Evolutionary conservation across 64 coral and sea anemone genomes (phyloP).

Genomic region (Porites australiensis): DNA sequence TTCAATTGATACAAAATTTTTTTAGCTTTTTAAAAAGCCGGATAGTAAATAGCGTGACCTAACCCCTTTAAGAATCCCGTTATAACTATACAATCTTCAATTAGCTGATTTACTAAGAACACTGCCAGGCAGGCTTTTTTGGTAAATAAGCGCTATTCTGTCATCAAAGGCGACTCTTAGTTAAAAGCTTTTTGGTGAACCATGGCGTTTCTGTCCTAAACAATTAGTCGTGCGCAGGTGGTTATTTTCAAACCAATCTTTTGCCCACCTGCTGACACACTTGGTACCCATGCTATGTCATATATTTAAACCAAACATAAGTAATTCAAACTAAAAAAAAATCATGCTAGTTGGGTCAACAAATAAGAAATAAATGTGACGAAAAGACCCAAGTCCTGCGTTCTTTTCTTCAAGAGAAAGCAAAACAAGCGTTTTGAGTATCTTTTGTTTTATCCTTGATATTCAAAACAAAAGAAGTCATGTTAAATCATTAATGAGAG

Average conservation of each 20-base stretch:
- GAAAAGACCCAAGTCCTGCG: not conserved
- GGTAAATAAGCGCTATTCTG: not conserved
- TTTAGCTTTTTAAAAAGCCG: no score
- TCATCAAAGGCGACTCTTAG: not conserved
- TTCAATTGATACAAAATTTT: no score
- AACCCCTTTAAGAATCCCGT: no score
- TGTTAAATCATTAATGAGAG: constrained; percentile 34
- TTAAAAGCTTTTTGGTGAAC: not conserved
- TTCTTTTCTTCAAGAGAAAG: not conserved
- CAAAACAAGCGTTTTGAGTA: not conserved
- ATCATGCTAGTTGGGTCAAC: not conserved
- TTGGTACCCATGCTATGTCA: not conserved
- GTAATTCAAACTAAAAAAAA: not conserved
- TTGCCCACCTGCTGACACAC: constrained; percentile 13
- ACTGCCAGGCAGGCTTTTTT: no score
- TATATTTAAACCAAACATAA: not conserved
- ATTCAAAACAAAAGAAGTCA: not conserved
- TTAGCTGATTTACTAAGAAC: no score
- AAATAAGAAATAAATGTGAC: constrained; percentile 1
- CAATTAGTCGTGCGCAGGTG: not conserved
- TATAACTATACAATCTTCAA: no score
- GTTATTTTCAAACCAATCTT: not conserved
- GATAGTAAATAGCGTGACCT: no score
- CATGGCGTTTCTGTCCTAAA: not conserved
- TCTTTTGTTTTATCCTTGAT: no score